A percentile compares a stretch with the other conserved stretches of the same genome.
Conservation (phyloP, 1,140 invertebrate genomes). For the Drosophila grimshawi region DNA sequence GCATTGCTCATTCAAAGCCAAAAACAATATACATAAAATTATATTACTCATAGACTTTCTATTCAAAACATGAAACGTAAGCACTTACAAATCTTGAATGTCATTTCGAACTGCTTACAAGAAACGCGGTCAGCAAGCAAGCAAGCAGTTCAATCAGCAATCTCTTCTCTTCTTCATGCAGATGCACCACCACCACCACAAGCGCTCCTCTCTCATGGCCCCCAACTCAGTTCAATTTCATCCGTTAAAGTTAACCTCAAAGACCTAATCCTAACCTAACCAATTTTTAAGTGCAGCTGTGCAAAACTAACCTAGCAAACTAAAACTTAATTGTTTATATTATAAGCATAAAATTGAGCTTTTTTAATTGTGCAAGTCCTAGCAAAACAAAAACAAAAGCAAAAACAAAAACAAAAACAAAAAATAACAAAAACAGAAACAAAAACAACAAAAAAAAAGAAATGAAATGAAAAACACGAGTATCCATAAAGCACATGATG, state of each 20-base stretch:
- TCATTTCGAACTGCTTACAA: not conserved
- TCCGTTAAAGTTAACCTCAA: slow-evolving; percentile 52
- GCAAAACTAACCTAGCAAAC: slow-evolving; percentile 64
- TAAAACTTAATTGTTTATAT: slow-evolving; percentile 68
- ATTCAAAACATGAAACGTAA: not conserved
- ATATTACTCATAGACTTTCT: slow-evolving; percentile 7
- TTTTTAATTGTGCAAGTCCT: slow-evolving; percentile 73
- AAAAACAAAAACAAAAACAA: slow-evolving; percentile 33
- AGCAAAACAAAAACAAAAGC: slow-evolving; percentile 26
- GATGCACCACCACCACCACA: not conserved
- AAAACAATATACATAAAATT: slow-evolving; percentile 14
- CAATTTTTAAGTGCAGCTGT: slow-evolving; percentile 50
- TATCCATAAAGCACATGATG: slow-evolving; percentile 20
- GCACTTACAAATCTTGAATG: not conserved
- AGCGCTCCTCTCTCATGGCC: slow-evolving; percentile 1
- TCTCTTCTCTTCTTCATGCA: slow-evolving; percentile 7
- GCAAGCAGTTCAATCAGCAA: not conserved
- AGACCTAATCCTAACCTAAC: slow-evolving; percentile 41
- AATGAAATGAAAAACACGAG: slow-evolving; percentile 24
- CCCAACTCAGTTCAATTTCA: slow-evolving; percentile 8
- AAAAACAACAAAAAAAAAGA: slow-evolving; percentile 39
- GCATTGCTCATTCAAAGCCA: slow-evolving; percentile 18
- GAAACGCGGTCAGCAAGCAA: not conserved
- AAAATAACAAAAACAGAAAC: slow-evolving; percentile 8
- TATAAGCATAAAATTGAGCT: slow-evolving; percentile 75